Evolutionary conservation across 2,113 vertebrate species (phyloP).

Genomic region (Marmota monax): DNA sequence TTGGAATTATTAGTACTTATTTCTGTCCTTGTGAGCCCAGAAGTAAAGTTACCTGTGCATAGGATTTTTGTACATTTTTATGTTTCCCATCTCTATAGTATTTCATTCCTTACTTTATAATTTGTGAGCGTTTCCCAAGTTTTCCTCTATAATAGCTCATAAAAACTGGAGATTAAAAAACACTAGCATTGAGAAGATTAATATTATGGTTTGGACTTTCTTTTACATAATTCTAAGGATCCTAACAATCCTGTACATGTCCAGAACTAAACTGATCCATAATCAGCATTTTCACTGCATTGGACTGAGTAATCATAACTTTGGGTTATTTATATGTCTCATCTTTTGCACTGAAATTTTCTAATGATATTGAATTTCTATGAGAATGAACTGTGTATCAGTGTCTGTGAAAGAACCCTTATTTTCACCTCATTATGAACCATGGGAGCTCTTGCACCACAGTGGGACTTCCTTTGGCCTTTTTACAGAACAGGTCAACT

Average conservation of each 20-base stretch:
- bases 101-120: background rate
- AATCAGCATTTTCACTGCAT: too few relatives aligned
- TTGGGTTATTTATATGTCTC: background rate
- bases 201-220: background rate
- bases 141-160: background rate
- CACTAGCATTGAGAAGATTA: too few relatives aligned
- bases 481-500: background rate
- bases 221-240: too few relatives aligned
- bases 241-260: background rate
- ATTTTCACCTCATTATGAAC: background rate
- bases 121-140: background rate
- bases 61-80: background rate
- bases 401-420: background rate
- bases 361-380: background rate
- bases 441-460: background rate
- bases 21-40: too few relatives aligned
- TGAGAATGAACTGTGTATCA: background rate
- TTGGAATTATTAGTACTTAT: too few relatives aligned
- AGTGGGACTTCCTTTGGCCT: background rate
- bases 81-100: background rate
- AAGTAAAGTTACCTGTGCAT: background rate
- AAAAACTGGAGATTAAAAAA: background rate
- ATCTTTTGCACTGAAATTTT: background rate
- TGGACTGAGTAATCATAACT: rapidly evolving
- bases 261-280: background rate